phyloP scores from a whole-genome alignment of 2,113 vertebrate species.

The Solenodon paradoxus region DNA sequence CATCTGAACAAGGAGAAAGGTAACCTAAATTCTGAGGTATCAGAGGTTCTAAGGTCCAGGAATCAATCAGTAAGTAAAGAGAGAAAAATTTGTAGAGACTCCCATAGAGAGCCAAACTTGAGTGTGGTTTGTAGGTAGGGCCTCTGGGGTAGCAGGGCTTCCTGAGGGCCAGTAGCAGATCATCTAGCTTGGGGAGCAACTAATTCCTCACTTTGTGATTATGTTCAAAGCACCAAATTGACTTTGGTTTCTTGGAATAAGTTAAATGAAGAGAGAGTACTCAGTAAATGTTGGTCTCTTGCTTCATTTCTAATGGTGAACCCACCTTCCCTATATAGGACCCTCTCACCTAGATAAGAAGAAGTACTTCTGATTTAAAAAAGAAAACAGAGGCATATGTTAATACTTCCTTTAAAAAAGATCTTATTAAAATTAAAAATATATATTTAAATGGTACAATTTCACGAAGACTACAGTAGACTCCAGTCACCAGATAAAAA shows the following conservation, averaged over 20 bases:
- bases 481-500: constrained; percentile 23
- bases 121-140: not conserved
- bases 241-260: not conserved
- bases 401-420: not conserved
- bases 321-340: not conserved
- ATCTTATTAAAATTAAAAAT: not conserved
- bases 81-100: not conserved
- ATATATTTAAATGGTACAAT: not conserved
- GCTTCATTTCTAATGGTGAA: not conserved
- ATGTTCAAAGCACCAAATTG: not conserved
- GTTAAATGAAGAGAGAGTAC: not conserved
- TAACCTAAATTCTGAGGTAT: not conserved
- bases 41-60: not conserved
- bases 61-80: not conserved
- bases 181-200: not conserved
- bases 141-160: not conserved
- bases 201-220: not conserved
- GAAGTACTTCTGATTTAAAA: not conserved
- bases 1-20: not conserved
- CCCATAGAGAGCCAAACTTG: not conserved
- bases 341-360: not conserved
- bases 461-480: constrained; percentile 14
- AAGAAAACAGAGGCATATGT: not conserved
- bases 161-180: not conserved
- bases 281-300: not conserved